Base-by-base conservation (phyloP, 2,888 invertebrate genomes). In the Rotaria socialis region DNA sequence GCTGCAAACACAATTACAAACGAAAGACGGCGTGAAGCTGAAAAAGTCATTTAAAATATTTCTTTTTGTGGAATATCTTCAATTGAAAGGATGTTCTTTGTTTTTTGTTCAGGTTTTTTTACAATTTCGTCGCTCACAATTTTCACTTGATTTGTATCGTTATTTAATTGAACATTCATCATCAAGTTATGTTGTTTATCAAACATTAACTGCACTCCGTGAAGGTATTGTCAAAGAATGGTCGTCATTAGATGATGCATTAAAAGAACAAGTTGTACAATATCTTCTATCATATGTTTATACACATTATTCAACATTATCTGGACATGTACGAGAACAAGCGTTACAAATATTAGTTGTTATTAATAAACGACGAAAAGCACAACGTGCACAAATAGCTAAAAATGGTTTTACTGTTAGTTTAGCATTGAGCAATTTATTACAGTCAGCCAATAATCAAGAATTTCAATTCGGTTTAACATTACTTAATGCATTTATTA, bases 141-240 rank as follows among this genome's bases (percentile, higher is more conserved):
- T 80, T 47, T 80, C 80, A 80, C 47, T 80, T n/a, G 80, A 80
- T 80, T 47, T 80, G n/a, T 80, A 80, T 43, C 47, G 47, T 8
- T 80, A 80, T 80, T n/a, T 80, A 47, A 80, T 80, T 47, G 80
- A 80, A 80, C 80, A 80, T 80, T 80, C 80, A 43, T 47, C 43
- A 47, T 80, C 80, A 80, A 43, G 47, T n/a, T 80, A 80, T 80
- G 80, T 80, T n/a, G 47, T 80, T 14, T 80, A 80, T 47, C 80
- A 80, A n/a, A 80, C 80, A n/a, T n/a, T 80, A 47, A 80, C 80
- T 7, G 80, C 80, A 47, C n/a, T 80, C 11, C 80, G 80, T n/a
- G 80, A 80, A 80, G 80, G 80, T 24, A 80, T 80, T 80, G 80
- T 80, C n/a, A 80, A 80, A 80, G 80, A 80, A 80, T 80, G 80